These are phyloP conservation scores for Ypsolopha sequella DNA, from an alignment of 2,888 invertebrate genomes.

Conservation along the genomic window DNA sequence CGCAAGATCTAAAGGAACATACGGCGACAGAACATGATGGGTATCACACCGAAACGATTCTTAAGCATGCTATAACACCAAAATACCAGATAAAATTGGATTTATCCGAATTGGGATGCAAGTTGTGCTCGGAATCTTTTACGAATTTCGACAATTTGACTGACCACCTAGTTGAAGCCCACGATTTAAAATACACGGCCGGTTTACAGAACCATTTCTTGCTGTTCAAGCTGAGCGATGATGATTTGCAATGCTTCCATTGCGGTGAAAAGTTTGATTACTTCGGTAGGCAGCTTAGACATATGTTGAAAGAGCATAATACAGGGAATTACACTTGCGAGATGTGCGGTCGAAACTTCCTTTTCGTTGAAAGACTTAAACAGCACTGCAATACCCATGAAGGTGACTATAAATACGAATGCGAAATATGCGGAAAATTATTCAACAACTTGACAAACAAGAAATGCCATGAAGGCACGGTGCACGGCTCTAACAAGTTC, in stretches of 20 bases:
- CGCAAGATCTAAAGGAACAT: neutral
- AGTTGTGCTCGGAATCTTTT: neutral
- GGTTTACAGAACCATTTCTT: slow-evolving; percentile 5
- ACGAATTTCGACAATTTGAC: neutral
- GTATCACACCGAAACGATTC: neutral
- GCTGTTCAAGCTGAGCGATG: slow-evolving; percentile 8
- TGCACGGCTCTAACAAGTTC: neutral
- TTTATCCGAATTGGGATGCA: slow-evolving; percentile 2
- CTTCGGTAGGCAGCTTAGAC: slow-evolving; percentile 8
- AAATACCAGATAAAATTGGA: neutral
- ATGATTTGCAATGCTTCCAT: slow-evolving; percentile 8
- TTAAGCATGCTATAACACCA: neutral
- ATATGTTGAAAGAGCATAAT: slow-evolving; percentile 7
- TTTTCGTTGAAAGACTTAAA: neutral
- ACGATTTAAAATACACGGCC: neutral
- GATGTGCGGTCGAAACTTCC: neutral
- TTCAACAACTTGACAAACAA: slow-evolving; percentile 1
- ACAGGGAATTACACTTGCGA: neutral
- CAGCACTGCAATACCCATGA: neutral
- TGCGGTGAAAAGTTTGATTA: slow-evolving; percentile 7
- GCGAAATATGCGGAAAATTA: slow-evolving; percentile 9
- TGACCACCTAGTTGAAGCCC: neutral
- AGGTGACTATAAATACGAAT: slow-evolving; percentile 5
- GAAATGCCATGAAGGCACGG: neutral
- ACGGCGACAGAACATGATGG: slow-evolving; percentile 4